Conservation (phyloP, 2,113 vertebrate species). For the Tretioscincus oriximinensis region DNA sequence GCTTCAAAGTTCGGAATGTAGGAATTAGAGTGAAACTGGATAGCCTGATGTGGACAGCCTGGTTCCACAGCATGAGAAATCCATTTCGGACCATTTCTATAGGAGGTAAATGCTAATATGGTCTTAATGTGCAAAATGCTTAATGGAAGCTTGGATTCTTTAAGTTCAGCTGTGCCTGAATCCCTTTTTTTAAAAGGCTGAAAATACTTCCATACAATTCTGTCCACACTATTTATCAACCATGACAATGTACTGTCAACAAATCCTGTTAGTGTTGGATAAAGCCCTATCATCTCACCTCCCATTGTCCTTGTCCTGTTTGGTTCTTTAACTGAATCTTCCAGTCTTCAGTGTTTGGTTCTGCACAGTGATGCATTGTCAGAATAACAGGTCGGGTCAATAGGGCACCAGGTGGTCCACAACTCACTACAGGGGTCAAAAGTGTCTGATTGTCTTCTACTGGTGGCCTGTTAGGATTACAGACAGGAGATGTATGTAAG, state of each 20-base stretch:
- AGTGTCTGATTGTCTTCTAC: constrained; percentile 91
- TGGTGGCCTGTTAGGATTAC: constrained; percentile 74
- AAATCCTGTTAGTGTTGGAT: neutral
- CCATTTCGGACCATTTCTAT: too few relatives aligned
- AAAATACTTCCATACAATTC: neutral
- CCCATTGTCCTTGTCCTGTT: constrained; percentile 85
- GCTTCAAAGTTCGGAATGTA: too few relatives aligned
- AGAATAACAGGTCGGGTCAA: constrained; percentile 89
- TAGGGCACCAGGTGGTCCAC: constrained; percentile 88
- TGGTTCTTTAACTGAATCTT: constrained; percentile 92
- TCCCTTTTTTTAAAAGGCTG: too few relatives aligned
- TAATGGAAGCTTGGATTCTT: neutral
- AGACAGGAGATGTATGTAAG: neutral
- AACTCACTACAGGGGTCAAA: constrained; percentile 92
- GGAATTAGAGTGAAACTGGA: too few relatives aligned
- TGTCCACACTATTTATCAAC: neutral
- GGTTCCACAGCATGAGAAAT: too few relatives aligned
- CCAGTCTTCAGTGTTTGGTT: constrained; percentile 88
- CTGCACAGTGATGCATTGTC: constrained; percentile 90
- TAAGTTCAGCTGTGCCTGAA: too few relatives aligned
- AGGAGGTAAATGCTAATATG: too few relatives aligned
- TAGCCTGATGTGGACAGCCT: too few relatives aligned
- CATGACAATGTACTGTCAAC: neutral
- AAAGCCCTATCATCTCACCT: constrained; percentile 75
- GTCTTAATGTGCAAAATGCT: accelerated